These are phyloP conservation scores for Euphonia xanthogaster DNA, from an alignment of 2,797 vertebrate genomes.

Conservation along the genomic window DNA sequence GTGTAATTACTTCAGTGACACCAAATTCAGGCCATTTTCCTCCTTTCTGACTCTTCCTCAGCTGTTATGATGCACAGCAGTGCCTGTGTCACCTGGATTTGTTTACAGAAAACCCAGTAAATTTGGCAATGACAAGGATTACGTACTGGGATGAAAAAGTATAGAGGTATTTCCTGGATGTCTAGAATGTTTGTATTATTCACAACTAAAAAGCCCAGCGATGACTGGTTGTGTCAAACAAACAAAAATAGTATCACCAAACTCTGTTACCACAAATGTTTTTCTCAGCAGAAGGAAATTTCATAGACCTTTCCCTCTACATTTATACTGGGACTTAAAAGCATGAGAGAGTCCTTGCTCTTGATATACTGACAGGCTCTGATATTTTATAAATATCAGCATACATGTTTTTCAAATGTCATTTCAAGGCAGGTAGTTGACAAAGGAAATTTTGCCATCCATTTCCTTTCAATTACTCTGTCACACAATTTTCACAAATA, in stretches of 20 bases:
- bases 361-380: not conserved
- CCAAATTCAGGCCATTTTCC: not conserved
- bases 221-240: not conserved
- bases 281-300: not conserved
- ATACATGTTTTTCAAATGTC: not conserved
- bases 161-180: conserved; percentile 38
- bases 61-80: not conserved
- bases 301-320: not conserved
- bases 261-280: not conserved
- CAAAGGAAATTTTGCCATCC: not conserved
- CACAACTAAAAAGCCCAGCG: not conserved
- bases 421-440: not conserved
- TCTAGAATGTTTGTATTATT: not conserved
- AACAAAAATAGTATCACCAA: not conserved
- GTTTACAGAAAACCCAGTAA: conserved; percentile 1
- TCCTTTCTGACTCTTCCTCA: not conserved
- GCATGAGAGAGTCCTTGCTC: not conserved
- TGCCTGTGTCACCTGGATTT: not conserved
- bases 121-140: not conserved
- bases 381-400: not conserved
- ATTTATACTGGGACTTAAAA: not conserved
- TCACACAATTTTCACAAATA: not conserved
- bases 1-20: not conserved
- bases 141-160: not conserved
- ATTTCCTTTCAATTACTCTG: not conserved